These are phyloP conservation scores for Varroa destructor DNA, from an alignment of 1,140 invertebrate species.

Conservation along the genomic window DNA sequence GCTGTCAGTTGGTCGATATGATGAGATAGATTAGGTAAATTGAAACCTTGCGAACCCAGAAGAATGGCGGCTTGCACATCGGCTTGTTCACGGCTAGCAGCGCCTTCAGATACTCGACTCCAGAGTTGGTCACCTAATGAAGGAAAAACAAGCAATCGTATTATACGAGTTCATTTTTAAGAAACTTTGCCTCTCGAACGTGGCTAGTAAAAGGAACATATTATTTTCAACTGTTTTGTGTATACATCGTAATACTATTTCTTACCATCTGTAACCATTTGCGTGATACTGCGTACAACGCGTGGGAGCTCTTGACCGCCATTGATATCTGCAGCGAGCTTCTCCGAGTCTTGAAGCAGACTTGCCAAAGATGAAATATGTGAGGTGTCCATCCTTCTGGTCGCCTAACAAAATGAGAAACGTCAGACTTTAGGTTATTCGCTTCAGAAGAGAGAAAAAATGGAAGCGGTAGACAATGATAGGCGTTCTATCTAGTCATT, in stretches of 20 bases:
- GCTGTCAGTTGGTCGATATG: slow-evolving; percentile 68
- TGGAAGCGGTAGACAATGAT: too few relatives aligned
- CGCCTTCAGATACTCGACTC: slow-evolving; percentile 26
- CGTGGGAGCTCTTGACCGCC: slow-evolving; percentile 55
- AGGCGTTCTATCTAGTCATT: too few relatives aligned
- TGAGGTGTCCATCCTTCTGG: too few relatives aligned
- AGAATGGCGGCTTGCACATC: slow-evolving; percentile 61
- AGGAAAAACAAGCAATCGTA: too few relatives aligned
- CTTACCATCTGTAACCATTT: slow-evolving; percentile 79
- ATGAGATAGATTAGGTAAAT: slow-evolving; percentile 76
- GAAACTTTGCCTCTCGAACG: too few relatives aligned
- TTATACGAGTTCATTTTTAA: too few relatives aligned
- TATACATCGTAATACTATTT: slow-evolving; percentile 41
- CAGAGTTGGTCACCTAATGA: slow-evolving; percentile 18
- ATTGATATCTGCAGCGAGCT: slow-evolving; percentile 73
- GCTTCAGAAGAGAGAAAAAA: too few relatives aligned
- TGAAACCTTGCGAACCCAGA: slow-evolving; percentile 77
- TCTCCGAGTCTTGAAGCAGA: slow-evolving; percentile 73
- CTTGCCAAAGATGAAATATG: slow-evolving; percentile 45
- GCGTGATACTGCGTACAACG: slow-evolving; percentile 73
- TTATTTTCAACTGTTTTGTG: too few relatives aligned
- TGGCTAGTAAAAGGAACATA: too few relatives aligned
- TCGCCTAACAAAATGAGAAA: too few relatives aligned
- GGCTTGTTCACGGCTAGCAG: slow-evolving; percentile 11
- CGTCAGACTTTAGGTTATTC: too few relatives aligned